A percentile compares a stretch with the other conserved stretches of the same genome.
Evolutionary conservation across 2,113 vertebrate species (phyloP).

Genomic region (Parotia lawesii): DNA sequence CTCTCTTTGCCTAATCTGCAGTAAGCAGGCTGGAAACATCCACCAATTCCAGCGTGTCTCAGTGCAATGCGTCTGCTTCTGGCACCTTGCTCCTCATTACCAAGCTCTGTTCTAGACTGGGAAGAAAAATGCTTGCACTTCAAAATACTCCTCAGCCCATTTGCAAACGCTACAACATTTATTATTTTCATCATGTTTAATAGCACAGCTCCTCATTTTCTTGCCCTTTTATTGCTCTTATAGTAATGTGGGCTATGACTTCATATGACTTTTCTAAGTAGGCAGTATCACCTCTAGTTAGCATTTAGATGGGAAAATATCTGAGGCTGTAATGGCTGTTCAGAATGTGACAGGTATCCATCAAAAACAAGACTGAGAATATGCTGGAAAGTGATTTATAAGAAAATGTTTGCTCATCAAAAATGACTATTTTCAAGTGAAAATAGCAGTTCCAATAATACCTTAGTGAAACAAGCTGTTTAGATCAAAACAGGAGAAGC

Average conservation of each 20-base stretch:
- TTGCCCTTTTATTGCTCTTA: slow-evolving; percentile 44
- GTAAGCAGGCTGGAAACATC: background rate
- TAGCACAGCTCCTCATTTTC: slow-evolving; percentile 34
- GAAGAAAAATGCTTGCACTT: slow-evolving; percentile 39
- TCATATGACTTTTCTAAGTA: slow-evolving; percentile 46
- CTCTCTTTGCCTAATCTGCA: background rate
- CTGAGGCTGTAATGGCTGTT: slow-evolving; percentile 17
- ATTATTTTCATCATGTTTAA: slow-evolving; percentile 52
- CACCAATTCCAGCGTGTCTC: background rate
- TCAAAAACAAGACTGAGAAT: background rate
- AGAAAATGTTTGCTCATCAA: background rate
- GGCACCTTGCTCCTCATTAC: background rate
- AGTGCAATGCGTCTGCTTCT: background rate
- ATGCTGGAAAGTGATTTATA: background rate
- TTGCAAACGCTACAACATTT: slow-evolving; percentile 17
- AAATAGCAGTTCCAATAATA: background rate
- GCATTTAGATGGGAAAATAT: slow-evolving; percentile 51
- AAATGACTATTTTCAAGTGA: background rate
- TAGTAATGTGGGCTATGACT: slow-evolving; percentile 25
- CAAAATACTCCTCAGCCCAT: slow-evolving; percentile 5
- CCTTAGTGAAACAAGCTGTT: background rate
- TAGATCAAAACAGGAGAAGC: background rate
- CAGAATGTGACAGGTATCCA: slow-evolving; percentile 16
- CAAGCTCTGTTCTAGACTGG: background rate
- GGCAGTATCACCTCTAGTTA: slow-evolving; percentile 51